Evolutionary conservation across 2,113 vertebrate species (phyloP).

Genomic region (Aphyosemion australe): DNA sequence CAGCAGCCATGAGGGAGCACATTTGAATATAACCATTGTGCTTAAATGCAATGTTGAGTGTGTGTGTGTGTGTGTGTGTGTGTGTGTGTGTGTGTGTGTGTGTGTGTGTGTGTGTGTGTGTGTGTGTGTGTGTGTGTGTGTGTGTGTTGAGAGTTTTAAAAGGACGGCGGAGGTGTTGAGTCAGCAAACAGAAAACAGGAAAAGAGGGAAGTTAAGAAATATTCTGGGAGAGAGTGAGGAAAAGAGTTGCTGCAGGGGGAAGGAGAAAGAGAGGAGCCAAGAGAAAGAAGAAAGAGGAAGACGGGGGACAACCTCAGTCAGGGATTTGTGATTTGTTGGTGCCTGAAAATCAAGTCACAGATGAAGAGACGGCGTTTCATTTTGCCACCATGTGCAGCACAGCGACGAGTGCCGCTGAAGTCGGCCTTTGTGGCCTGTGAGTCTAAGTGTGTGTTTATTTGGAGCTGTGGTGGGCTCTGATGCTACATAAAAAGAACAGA

Average conservation of each 20-base stretch:
- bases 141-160: constrained; percentile 48
- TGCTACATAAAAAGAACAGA: constrained; percentile 54
- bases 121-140: constrained; percentile 35
- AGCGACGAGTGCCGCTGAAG: constrained; percentile 30
- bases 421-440: constrained; percentile 36
- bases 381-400: constrained; percentile 57
- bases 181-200: constrained; percentile 59
- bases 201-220: constrained; percentile 40
- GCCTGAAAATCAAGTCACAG: constrained; percentile 37
- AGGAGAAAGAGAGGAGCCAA: constrained; percentile 14
- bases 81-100: too few species aligned
- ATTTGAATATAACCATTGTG: constrained; percentile 62
- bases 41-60: constrained; percentile 44
- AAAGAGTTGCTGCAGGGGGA: constrained; percentile 15
- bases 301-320: constrained; percentile 22
- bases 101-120: constrained; percentile 19
- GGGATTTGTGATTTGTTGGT: constrained; percentile 34
- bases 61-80: constrained; percentile 20
- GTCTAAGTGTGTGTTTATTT: constrained; percentile 15
- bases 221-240: constrained; percentile 32
- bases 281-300: constrained; percentile 32
- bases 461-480: constrained; percentile 26
- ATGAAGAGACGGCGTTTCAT: constrained; percentile 42
- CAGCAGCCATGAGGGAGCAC: constrained; percentile 54
- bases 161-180: constrained; percentile 49